Base-by-base conservation (phyloP, 1,140 invertebrate genomes). In the Archivesica marissinica region DNA sequence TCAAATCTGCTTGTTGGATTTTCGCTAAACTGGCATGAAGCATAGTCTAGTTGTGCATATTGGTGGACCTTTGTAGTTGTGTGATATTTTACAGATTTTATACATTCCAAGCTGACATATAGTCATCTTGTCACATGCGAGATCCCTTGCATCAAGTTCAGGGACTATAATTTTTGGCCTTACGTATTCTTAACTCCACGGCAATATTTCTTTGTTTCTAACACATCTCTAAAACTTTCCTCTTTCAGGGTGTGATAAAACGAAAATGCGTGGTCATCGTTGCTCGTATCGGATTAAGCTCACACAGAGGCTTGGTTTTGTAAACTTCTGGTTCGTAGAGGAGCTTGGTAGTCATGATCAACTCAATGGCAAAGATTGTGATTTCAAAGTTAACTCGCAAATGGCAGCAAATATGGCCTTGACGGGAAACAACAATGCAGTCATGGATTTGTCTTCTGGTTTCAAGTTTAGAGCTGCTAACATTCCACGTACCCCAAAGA, bases 271-370 rank as follows among this genome's bases (percentile, higher is more conserved):
- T 15, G 92, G 92, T 28, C 92, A 92, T 75, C 90, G 91, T 50
- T 92, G 92, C 52, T 92, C 90, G 28, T 92, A 92, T 79, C 68
- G 92, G 23, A 91, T 92, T 44, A 92, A 92, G 72, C 89, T 92
- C 28, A 92, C 92, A 3, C 91, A 92, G 90, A 86, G 92, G 33
- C 87, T 92, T 11, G 92, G 92, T n/a, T 91, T 89, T 61, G 91
- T 92, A 11, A 91, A 92, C 56, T 88, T 85, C 84, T 92, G 92
- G 92, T 92, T 92, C 83, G 92, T 92, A 17, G 92, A 92, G 85
- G 89, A 92, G 28, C 86, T 91, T 23, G 92, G 92, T 25, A 89
- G 90, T 61, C 92, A 92, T 82, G 88, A 89, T 39, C 88, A 89
- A 66, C 85, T 88, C 15, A 59, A 72, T 25, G 80, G 80, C 6